Conservation (phyloP, 2,888 invertebrate genomes). For the Hololepta plana region DNA sequence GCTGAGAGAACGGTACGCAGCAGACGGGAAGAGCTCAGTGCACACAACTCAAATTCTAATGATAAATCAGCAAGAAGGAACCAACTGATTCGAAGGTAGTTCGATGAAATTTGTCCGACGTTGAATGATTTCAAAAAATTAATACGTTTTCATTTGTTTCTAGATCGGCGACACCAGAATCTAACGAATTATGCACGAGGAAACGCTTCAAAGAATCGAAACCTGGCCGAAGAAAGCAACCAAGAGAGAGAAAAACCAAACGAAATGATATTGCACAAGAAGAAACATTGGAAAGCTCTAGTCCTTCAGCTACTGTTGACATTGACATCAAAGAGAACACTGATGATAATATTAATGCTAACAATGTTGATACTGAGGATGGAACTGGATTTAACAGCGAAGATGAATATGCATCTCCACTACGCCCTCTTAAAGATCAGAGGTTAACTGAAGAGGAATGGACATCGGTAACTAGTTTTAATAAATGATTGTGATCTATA, state of each 20-base stretch:
- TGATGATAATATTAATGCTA: constrained; percentile 15
- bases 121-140: not conserved
- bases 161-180: constrained; percentile 14
- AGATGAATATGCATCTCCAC: constrained; percentile 22
- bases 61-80: constrained; percentile 10
- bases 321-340: constrained; percentile 16
- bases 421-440: constrained; percentile 10
- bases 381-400: constrained; percentile 27
- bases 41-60: constrained; percentile 8
- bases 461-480: constrained; percentile 18
- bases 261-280: constrained; percentile 18
- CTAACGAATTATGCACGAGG: constrained; percentile 20
- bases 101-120: not conserved
- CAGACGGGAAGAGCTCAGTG: constrained; percentile 20
- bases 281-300: constrained; percentile 10
- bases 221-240: constrained; percentile 11
- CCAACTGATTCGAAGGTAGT: too few relatives aligned
- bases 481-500: constrained; percentile 1
- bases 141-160: constrained; percentile 2
- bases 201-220: constrained; percentile 23
- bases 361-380: constrained; percentile 20
- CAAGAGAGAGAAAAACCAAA: constrained; percentile 21
- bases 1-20: constrained; percentile 19
- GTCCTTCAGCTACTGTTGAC: constrained; percentile 7
- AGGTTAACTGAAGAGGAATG: constrained; percentile 26